Base-by-base conservation (phyloP, 2,888 invertebrate species). In the Coleophora deauratella region DNA sequence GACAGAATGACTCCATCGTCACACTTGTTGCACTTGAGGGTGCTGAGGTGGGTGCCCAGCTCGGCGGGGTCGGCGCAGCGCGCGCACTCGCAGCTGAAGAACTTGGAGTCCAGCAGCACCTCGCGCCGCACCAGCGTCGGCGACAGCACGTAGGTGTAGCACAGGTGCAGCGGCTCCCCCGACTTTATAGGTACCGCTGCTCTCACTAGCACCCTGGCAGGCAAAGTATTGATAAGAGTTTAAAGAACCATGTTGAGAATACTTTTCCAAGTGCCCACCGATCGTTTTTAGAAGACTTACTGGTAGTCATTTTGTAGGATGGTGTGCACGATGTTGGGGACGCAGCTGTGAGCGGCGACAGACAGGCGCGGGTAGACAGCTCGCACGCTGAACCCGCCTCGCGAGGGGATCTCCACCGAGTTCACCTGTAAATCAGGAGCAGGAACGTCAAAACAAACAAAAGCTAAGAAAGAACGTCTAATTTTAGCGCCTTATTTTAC, bases 41-140 rank as follows among this genome's bases (percentile, higher is more conserved):
- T 90, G 50, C 94, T 92, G 62, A 93, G 87, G 60, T 94, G 89
- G 0, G 95, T 93, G 8, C 91, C 92, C 35, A 95, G 72, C 65
- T 96, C 96, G 0, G 91, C 91, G 9, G 94, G 92, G 70, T 95
- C 95, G 1, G 87, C 77, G 62, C 95, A 96, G 39, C 95, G 87
- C 2, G 76, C 59, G 55, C 95, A 96, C 27, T 86, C 87, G 68
- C 95, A 96, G 12, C 87, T 86, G 69, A 96, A 96, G 72, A 91
- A 93, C 84, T 95, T 95, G 27, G 93, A 91, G 58, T 91, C 89
- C 40, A 86, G 78, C 2, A 96, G 78, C 63, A 89, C 90, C 49
- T 89, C 89, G 36, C 94, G 88, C 0, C 96, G 87, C 31, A 90
- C 72, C 10, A 90, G 61, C 0, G 95, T 95, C 0, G 93, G 93